Conservation (phyloP, 2,113 vertebrate genomes). For the Chloebia gouldiae region DNA sequence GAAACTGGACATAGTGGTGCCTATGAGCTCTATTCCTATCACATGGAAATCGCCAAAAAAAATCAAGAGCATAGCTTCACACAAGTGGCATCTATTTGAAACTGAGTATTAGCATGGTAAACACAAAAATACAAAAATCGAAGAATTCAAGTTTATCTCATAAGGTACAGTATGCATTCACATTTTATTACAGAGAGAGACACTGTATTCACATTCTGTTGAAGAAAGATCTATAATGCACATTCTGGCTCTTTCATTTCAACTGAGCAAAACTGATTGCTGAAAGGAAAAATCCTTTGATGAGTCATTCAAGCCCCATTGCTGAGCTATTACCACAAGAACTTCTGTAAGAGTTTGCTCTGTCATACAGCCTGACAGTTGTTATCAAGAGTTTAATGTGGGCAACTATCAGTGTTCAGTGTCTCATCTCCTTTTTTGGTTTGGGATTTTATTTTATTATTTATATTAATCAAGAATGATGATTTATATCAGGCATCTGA, state of each 20-base stretch:
- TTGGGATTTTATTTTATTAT: conserved; percentile 23
- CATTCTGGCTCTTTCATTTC: neutral
- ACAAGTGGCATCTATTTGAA: conserved; percentile 11
- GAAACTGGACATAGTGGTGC: conserved; percentile 34
- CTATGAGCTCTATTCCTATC: conserved; percentile 9
- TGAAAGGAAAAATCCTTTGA: neutral
- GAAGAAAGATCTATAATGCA: neutral
- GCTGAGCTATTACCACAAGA: neutral
- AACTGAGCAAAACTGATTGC: neutral
- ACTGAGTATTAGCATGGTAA: neutral
- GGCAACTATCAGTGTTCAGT: conserved; percentile 2
- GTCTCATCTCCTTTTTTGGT: conserved; percentile 59
- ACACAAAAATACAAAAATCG: neutral
- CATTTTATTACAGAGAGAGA: conserved; percentile 45
- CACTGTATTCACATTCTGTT: conserved; percentile 25
- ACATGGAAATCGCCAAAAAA: conserved; percentile 3
- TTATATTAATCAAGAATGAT: conserved; percentile 32
- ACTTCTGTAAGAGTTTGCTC: neutral
- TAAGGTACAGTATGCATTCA: conserved; percentile 51
- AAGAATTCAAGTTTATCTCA: conserved; percentile 45
- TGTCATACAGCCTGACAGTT: neutral
- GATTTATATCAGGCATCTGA: conserved; percentile 17
- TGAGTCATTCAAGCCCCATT: neutral
- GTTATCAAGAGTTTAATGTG: neutral
- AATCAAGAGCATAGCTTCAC: conserved; percentile 8